These are phyloP conservation scores for Hyperoplus lanceolatus DNA, from an alignment of 2,797 vertebrate genomes.

Conservation along the genomic window DNA sequence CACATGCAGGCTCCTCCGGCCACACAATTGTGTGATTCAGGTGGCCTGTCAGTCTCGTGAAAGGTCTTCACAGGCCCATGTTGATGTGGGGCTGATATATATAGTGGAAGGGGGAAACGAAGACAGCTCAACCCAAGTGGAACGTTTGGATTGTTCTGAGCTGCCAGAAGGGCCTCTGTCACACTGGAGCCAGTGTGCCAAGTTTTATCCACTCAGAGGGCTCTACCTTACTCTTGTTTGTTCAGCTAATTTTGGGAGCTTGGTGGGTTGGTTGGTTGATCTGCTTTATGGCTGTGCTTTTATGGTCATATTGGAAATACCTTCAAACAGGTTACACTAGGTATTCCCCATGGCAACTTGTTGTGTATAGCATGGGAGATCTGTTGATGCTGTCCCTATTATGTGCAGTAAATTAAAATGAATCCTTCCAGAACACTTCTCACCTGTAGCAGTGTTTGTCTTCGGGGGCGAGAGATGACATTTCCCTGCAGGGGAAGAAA, in stretches of 20 bases:
- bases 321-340: constrained; percentile 52
- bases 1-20: constrained; percentile 76
- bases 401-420: constrained; percentile 11
- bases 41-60: constrained; percentile 78
- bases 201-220: constrained; percentile 70
- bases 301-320: constrained; percentile 67
- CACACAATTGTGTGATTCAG: constrained; percentile 83
- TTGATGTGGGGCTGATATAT: constrained; percentile 79
- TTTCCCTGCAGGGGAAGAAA: constrained; percentile 69
- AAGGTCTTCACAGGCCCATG: constrained; percentile 76
- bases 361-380: not conserved
- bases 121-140: constrained; percentile 81
- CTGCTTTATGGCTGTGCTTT: constrained; percentile 67
- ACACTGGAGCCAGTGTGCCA: constrained; percentile 76
- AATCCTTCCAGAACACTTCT: constrained; percentile 40
- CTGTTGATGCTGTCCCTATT: constrained; percentile 2
- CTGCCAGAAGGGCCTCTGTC: constrained; percentile 72
- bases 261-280: constrained; percentile 67
- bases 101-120: constrained; percentile 71
- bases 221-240: constrained; percentile 77
- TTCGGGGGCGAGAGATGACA: constrained; percentile 61
- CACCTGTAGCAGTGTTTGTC: constrained; percentile 73
- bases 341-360: constrained; percentile 36
- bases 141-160: constrained; percentile 79
- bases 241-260: constrained; percentile 81